Base-by-base conservation (phyloP, 2,797 vertebrate genomes). In the Arremon aurantiirostris region DNA sequence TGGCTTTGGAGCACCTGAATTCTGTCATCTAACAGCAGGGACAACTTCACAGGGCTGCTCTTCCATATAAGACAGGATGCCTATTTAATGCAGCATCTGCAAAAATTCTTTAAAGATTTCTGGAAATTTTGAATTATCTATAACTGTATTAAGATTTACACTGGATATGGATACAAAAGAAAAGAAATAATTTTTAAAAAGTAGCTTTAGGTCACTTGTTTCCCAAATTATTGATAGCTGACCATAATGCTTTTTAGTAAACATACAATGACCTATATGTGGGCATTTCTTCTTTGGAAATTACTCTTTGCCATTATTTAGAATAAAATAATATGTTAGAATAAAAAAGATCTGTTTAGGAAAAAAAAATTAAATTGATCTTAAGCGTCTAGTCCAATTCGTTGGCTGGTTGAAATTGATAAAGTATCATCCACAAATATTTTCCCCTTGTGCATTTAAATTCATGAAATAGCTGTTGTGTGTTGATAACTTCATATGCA, bases 161-260 rank as follows among this genome's bases (percentile, higher is more conserved):
- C 34, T 68, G 37, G 9, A 56, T 18, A 27, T 39, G 32, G 16
- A 47, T 78, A 79, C 19, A 20, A 46, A 88, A 80, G 28, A 73
- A 69, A 61, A 32, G 4, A 11, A 63, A 32, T 12, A 4, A 3
- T 14, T 14, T 0, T 1, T 6, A 35, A 41, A 49, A 30, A 32
- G 14, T 1, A 17, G 5, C 2, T 39, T 78, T 55, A 61, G 1
- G 3, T 60, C 30, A 8, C n/a, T 77, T 59, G 6, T 21, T 83
- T 75, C 39, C 55, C 32, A 20, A 52, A 56, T 27, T 68, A 44
- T 49, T 68, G 11, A 19, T 26, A 71, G 34, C 12, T 75, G 50
- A 68, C 13, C 11, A 9, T 46, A 61, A 46, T 14, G 15, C 5
- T 81, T 42, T 59, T 66, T 53, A 17, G 14, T 77, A 66, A 71